These are phyloP conservation scores for Gambusia affinis DNA, from an alignment of 2,113 vertebrate species.

Conservation along the genomic window DNA sequence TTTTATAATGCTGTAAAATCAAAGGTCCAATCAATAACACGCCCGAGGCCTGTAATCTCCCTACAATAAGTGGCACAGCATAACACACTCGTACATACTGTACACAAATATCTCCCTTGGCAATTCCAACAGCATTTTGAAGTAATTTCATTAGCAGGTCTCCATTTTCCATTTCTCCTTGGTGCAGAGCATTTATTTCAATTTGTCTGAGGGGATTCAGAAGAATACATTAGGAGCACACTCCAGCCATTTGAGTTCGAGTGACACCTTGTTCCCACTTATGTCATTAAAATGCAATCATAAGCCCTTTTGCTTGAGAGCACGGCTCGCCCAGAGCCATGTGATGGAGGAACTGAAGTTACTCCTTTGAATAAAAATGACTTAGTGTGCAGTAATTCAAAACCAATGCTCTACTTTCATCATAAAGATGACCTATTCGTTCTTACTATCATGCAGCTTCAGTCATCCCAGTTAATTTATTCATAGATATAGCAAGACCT, in stretches of 20 bases:
- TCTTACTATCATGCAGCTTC: constrained; percentile 32
- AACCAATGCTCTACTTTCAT: constrained; percentile 48
- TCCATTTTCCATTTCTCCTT: constrained; percentile 49
- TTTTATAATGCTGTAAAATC: background rate
- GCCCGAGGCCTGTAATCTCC: constrained; percentile 4
- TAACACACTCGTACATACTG: constrained; percentile 15
- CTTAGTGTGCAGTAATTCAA: constrained; percentile 54
- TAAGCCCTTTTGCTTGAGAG: constrained; percentile 24
- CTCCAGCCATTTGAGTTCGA: constrained; percentile 13
- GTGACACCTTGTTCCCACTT: constrained; percentile 61
- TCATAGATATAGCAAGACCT: constrained; percentile 2
- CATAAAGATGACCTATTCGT: constrained; percentile 43
- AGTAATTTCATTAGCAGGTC: constrained; percentile 66
- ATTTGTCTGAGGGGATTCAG: constrained; percentile 45
- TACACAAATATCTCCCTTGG: constrained; percentile 10
- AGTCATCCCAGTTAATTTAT: constrained; percentile 29
- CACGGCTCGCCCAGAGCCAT: constrained; percentile 5
- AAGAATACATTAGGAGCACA: constrained; percentile 38
- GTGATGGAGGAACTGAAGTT: constrained; percentile 49
- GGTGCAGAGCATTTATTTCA: constrained; percentile 45
- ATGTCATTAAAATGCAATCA: constrained; percentile 49
- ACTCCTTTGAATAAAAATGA: constrained; percentile 63
- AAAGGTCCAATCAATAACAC: background rate
- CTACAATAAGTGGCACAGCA: constrained; percentile 28
- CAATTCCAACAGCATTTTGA: constrained; percentile 6